Evolutionary conservation across 2,113 vertebrate species (phyloP).

Genomic region (Nibea coibor): DNA sequence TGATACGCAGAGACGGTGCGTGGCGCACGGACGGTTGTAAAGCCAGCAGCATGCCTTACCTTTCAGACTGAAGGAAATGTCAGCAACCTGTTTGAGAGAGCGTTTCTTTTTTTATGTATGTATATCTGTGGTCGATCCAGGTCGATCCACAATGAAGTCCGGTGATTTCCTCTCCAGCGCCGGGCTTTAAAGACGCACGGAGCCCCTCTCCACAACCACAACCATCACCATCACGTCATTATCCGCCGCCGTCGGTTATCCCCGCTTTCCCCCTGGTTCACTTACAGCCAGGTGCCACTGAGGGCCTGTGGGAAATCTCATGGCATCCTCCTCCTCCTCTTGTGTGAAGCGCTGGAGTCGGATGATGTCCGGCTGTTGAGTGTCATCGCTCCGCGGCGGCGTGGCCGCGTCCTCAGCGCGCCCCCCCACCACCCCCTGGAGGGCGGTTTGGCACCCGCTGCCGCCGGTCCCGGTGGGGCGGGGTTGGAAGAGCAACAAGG

Average conservation of each 20-base stretch:
- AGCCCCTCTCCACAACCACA: conserved; percentile 24
- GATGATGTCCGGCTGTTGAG: conserved; percentile 46
- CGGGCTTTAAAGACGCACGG: conserved; percentile 38
- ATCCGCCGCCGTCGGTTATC: conserved; percentile 26
- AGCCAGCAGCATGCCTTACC: conserved; percentile 42
- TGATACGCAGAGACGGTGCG: conserved; percentile 11
- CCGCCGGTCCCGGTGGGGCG: conserved; percentile 58
- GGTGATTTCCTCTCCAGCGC: conserved; percentile 24
- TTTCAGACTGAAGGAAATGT: conserved; percentile 30
- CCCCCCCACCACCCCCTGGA: conserved; percentile 4
- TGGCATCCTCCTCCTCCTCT: conserved; percentile 36
- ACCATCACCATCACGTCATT: conserved; percentile 61
- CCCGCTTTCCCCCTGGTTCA: conserved; percentile 22
- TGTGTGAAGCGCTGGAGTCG: conserved; percentile 18
- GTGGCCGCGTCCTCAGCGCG: conserved; percentile 48
- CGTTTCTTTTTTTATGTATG: not conserved
- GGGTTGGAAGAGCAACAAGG: conserved; percentile 24
- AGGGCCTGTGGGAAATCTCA: conserved; percentile 57
- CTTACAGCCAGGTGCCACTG: conserved; percentile 44
- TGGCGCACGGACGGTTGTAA: conserved; percentile 18
- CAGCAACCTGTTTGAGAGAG: conserved; percentile 55
- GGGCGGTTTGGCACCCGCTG: conserved; percentile 42
- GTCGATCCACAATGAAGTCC: conserved; percentile 26
- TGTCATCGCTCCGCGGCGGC: conserved; percentile 41
- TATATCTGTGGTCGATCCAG: not conserved